These are phyloP conservation scores for Thereva nobilitata DNA, from an alignment of 2,888 invertebrate genomes.

Conservation along the genomic window DNA sequence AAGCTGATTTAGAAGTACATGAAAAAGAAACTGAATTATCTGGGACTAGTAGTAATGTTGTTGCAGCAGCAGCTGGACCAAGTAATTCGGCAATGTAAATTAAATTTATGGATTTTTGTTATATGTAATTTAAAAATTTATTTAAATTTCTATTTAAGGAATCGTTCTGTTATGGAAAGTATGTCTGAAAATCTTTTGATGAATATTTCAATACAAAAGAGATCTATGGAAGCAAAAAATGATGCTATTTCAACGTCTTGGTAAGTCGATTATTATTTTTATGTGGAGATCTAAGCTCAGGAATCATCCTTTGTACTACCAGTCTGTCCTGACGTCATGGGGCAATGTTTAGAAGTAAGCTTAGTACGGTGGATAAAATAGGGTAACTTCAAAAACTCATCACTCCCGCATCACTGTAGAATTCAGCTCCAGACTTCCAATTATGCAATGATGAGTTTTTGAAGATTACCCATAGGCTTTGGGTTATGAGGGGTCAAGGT, in stretches of 20 bases:
- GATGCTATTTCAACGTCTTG: constrained; percentile 55
- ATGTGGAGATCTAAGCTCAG: no score
- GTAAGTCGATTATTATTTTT: constrained; percentile 43
- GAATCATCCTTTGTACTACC: no score
- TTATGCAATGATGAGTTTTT: no score
- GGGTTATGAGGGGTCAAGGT: no score
- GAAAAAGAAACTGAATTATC: constrained; percentile 65
- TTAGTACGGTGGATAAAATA: no score
- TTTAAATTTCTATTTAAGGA: constrained; percentile 46
- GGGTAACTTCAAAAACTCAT: no score
- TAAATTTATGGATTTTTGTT: neutral
- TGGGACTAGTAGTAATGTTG: constrained; percentile 40
- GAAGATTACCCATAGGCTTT: no score
- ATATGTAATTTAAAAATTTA: neutral
- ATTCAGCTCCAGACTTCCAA: no score
- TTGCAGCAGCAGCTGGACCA: constrained; percentile 10
- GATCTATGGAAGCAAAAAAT: constrained; percentile 52
- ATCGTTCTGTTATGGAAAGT: constrained; percentile 58
- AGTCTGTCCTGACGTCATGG: no score
- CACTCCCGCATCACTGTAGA: no score
- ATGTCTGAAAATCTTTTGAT: constrained; percentile 57
- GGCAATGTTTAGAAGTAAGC: no score
- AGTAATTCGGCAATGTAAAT: constrained; percentile 34
- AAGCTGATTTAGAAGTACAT: constrained; percentile 72
- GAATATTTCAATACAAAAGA: constrained; percentile 58